Conservation (phyloP, 2,797 vertebrate species). For the Sylvia borin region DNA sequence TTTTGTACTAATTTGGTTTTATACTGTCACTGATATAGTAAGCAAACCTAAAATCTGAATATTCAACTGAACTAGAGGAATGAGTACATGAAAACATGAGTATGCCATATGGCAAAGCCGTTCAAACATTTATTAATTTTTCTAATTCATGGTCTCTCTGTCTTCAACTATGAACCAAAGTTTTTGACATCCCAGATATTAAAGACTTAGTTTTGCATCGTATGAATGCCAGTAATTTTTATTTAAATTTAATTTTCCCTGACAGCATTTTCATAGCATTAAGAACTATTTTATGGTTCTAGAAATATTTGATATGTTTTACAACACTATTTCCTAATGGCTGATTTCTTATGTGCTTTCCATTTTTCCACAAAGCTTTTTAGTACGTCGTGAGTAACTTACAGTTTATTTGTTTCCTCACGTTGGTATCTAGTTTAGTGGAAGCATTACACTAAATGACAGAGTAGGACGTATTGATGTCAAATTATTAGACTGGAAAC, state of each 20-base stretch:
- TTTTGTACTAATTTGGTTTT: background rate
- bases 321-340: background rate
- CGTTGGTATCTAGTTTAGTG: background rate
- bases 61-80: background rate
- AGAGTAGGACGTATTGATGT: background rate
- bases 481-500: slow-evolving; percentile 50
- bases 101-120: background rate
- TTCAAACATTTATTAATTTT: background rate
- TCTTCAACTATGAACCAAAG: background rate
- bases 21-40: background rate
- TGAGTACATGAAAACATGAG: background rate
- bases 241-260: background rate
- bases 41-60: background rate
- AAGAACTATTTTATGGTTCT: background rate
- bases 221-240: background rate
- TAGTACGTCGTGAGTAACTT: background rate
- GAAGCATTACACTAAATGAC: background rate
- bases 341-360: background rate
- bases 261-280: background rate
- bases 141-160: background rate
- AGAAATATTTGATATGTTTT: background rate
- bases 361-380: background rate
- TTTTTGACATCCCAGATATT: background rate
- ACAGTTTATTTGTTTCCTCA: background rate
- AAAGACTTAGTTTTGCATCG: background rate